phyloP scores from a whole-genome alignment of 1,140 invertebrate genomes.

The Gonatopus flavifemur region DNA sequence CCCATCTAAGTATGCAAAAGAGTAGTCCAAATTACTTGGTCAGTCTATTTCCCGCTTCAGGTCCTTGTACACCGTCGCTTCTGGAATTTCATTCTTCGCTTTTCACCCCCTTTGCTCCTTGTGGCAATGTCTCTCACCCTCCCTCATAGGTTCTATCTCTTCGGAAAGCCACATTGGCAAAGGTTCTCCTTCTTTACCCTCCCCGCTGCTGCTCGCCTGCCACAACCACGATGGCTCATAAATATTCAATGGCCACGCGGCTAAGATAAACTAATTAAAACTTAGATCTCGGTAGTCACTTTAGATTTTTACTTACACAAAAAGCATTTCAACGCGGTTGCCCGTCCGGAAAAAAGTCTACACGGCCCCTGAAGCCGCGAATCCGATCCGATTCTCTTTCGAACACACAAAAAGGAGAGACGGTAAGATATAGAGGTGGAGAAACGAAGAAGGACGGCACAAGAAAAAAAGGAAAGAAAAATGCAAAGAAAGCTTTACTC shows the following conservation, averaged over 20 bases:
- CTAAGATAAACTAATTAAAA: constrained; percentile 63
- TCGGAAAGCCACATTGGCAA: constrained; percentile 9
- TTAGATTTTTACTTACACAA: constrained; percentile 62
- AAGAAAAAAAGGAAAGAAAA: constrained; percentile 26
- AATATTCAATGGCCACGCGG: constrained; percentile 62
- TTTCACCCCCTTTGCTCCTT: constrained; percentile 14
- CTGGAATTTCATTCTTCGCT: constrained; percentile 35
- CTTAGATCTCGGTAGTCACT: constrained; percentile 61
- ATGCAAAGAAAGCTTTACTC: constrained; percentile 59
- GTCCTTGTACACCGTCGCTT: constrained; percentile 31
- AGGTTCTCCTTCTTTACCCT: constrained; percentile 19
- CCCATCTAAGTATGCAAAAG: no score
- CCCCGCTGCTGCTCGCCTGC: constrained; percentile 24
- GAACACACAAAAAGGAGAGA: neutral
- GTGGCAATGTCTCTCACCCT: constrained; percentile 20
- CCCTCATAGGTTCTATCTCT: constrained; percentile 10
- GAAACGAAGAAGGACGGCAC: constrained; percentile 4
- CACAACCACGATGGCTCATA: constrained; percentile 49
- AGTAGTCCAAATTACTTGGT: no score
- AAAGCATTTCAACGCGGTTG: constrained; percentile 57
- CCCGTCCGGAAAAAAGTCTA: constrained; percentile 41
- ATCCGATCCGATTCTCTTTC: constrained; percentile 42
- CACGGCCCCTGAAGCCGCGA: constrained; percentile 37
- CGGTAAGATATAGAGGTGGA: neutral
- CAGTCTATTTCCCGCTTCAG: no score